Conservation (phyloP, 2,113 vertebrate species). For the Syrmaticus mikado region DNA sequence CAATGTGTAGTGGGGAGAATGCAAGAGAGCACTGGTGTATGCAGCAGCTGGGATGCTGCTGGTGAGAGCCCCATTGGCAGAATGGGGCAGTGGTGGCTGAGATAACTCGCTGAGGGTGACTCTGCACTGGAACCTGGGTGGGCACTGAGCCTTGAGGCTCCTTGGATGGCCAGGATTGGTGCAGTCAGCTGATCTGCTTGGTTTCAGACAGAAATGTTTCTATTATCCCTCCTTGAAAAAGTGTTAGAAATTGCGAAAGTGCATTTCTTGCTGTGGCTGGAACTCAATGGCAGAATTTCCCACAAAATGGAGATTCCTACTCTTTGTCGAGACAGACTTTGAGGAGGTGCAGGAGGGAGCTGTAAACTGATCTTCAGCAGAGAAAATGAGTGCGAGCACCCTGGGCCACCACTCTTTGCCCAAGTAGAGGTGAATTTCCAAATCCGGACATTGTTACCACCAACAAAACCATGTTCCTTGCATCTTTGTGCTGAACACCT, state of each 20-base stretch:
- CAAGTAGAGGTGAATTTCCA: neutral
- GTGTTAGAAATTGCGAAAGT: neutral
- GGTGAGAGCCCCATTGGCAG: neutral
- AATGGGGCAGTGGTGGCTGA: neutral
- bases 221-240: neutral
- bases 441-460: neutral
- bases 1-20: neutral
- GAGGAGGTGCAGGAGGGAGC: neutral
- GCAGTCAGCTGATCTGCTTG: neutral
- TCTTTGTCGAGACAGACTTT: neutral
- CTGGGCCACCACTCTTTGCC: neutral
- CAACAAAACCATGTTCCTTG: neutral
- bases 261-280: neutral
- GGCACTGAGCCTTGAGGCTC: fast-evolving
- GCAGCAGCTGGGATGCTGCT: neutral
- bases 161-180: neutral
- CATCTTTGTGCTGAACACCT: neutral
- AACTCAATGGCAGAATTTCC: neutral
- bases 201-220: neutral
- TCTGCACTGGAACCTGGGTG: neutral
- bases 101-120: neutral
- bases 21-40: neutral
- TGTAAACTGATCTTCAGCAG: neutral
- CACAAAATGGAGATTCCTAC: neutral
- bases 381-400: neutral